Base-by-base conservation (phyloP, 2,113 vertebrate species). In the Mesocricetus auratus region DNA sequence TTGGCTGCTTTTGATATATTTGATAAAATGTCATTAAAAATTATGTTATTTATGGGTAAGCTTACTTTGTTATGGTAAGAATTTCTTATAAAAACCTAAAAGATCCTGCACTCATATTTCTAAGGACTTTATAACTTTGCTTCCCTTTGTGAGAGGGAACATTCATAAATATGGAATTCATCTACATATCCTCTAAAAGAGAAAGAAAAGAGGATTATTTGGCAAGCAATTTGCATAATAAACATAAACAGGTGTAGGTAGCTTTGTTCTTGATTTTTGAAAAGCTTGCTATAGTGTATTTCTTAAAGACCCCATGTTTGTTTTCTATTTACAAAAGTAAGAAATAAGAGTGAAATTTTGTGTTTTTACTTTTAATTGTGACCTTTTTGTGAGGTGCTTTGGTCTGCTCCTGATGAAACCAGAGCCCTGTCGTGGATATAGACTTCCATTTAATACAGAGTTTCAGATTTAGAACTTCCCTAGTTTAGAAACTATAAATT, bases 401-500 rank as follows among this genome's bases (percentile, higher is more conserved):
- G 74, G 62, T 93, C 60, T 94, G 94, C 45, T 92, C 73, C 77
- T 89, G 68, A 96, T 69, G 94, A 92, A 64, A 69, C 74, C 42
- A 96, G 66, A 93, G 47, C 91, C 62, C 75, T 83, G 69, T 89
- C 88, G 97, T 96, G 96, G 94, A 94, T 91, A 50, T 1, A 95
- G 94, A 74, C 85, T 98, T 96, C 95, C 97, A 96, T 97, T 97
- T 83, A 74, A 56, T 97, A 58, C 1, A 24, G 93, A 77, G 92
- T 93, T 97, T 98, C 97, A 98, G 96, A 81, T 97, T 98, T 97
- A 98, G 96, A 95, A 96, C 94, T 97, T 97, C 88, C 95, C 91
- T 98, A 47, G 94, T 97, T 98, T 90, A 98, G 96, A 97, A 85
- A 66, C 89, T 58, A 96, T 99, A 97, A 98, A 98, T 98, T 98